A percentile compares a stretch with the other conserved stretches of the same genome.
phyloP scores from a whole-genome alignment of 2,797 vertebrate genomes.

The Tragopan temminckii region DNA sequence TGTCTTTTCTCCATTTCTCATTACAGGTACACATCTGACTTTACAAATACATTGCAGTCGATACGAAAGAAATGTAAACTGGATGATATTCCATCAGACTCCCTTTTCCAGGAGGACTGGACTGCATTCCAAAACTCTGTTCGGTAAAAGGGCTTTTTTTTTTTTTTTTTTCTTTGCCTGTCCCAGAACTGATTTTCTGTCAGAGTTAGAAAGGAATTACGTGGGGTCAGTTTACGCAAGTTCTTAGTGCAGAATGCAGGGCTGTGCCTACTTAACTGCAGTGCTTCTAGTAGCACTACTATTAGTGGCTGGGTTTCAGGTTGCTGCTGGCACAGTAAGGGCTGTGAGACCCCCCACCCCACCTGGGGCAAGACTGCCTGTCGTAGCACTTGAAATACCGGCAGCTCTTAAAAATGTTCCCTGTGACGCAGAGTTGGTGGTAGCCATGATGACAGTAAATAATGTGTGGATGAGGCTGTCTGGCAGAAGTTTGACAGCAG shows the following conservation, averaged over 20 bases:
- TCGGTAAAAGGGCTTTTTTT: conserved; percentile 80
- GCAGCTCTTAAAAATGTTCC: background rate
- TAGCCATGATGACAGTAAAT: background rate
- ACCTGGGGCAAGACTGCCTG: background rate
- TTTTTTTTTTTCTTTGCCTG: background rate
- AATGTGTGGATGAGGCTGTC: background rate
- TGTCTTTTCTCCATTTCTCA: background rate
- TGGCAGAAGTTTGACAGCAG: background rate
- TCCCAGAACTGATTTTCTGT: background rate
- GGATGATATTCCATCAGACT: conserved; percentile 86
- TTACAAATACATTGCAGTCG: conserved; percentile 92
- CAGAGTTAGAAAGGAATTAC: background rate
- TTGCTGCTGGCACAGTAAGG: conserved; percentile 4
- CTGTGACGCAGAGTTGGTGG: background rate
- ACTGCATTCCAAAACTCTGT: conserved; percentile 94
- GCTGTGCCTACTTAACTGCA: background rate
- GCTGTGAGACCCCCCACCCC: background rate
- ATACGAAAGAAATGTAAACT: conserved; percentile 94
- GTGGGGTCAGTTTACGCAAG: background rate
- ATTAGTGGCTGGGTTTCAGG: background rate
- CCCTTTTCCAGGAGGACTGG: conserved; percentile 96
- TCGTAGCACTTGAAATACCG: background rate
- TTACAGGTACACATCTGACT: conserved; percentile 92
- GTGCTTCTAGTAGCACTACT: background rate
- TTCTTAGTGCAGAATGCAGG: background rate